Evolutionary conservation across 1,140 invertebrate genomes (phyloP).

Genomic region (Hyposmocoma kahamanoa): DNA sequence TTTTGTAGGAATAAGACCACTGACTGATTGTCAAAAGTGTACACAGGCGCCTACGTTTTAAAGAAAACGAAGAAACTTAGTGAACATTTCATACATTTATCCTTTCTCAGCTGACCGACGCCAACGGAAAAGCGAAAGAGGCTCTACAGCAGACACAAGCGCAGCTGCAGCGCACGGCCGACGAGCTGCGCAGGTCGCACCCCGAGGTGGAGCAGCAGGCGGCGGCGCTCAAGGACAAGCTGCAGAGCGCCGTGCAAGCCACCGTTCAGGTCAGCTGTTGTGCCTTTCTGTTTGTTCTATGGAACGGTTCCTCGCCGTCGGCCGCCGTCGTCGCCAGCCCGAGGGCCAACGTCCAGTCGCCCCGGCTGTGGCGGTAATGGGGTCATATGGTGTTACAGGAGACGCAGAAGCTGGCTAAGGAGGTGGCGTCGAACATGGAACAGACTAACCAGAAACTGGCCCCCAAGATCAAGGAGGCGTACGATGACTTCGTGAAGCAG

Average conservation of each 20-base stretch:
- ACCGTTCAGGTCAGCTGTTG: no score
- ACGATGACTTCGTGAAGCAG: conserved; percentile 58
- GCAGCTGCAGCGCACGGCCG: conserved; percentile 36
- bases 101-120: conserved; percentile 41
- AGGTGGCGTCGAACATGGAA: conserved; percentile 43
- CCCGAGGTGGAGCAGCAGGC: conserved; percentile 58
- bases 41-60: no score
- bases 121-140: conserved; percentile 57
- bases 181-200: conserved; percentile 49
- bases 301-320: background rate
- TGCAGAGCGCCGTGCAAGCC: conserved; percentile 40
- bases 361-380: background rate
- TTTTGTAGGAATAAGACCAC: no score
- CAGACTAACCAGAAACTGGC: conserved; percentile 53
- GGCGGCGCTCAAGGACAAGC: conserved; percentile 31
- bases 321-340: no score
- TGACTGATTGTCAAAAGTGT: no score
- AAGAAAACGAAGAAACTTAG: no score
- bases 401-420: conserved; percentile 50
- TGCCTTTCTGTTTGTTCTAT: no score
- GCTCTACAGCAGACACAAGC: conserved; percentile 35
- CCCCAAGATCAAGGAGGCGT: conserved; percentile 55
- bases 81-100: no score
- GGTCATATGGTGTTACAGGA: conserved; percentile 24
- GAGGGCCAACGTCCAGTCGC: background rate